A percentile compares a stretch with the other conserved stretches of the same genome.
phyloP scores from a whole-genome alignment of 2,113 vertebrate species.

The Percina caprodes region DNA sequence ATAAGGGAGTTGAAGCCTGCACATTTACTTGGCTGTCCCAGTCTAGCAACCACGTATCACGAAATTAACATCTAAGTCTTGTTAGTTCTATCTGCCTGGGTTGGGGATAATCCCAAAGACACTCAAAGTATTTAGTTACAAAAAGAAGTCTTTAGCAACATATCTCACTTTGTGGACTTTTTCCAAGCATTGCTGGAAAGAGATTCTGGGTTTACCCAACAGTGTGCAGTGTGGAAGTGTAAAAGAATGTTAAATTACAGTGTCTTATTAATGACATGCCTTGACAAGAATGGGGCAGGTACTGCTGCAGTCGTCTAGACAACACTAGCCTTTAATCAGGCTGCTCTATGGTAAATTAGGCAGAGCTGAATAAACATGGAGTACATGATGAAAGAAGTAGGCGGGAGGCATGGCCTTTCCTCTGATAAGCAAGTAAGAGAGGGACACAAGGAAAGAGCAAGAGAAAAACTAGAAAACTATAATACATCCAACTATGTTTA shows the following conservation, averaged over 20 bases:
- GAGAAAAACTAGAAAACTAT: background rate
- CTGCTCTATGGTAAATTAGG: slow-evolving; percentile 43
- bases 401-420: slow-evolving; percentile 21
- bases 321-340: slow-evolving; percentile 66
- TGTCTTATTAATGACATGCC: slow-evolving; percentile 58
- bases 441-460: slow-evolving; percentile 1
- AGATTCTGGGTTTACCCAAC: background rate
- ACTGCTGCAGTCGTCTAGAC: slow-evolving; percentile 62
- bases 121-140: slow-evolving; percentile 6
- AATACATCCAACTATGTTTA: background rate
- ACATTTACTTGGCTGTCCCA: background rate
- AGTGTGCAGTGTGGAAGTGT: background rate
- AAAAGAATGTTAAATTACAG: slow-evolving; percentile 33
- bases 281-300: slow-evolving; percentile 58
- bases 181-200: background rate
- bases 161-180: background rate
- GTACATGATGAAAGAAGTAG: slow-evolving; percentile 52
- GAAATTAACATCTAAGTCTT: background rate
- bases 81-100: background rate
- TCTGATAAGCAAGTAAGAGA: slow-evolving; percentile 12
- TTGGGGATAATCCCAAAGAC: background rate
- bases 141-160: background rate
- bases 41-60: background rate
- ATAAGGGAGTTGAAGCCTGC: background rate
- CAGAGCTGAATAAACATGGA: slow-evolving; percentile 42